A percentile compares a stretch with the other conserved stretches of the same genome.
phyloP scores from a whole-genome alignment of 2,113 vertebrate genomes.

The Chelonoidis abingdonii region DNA sequence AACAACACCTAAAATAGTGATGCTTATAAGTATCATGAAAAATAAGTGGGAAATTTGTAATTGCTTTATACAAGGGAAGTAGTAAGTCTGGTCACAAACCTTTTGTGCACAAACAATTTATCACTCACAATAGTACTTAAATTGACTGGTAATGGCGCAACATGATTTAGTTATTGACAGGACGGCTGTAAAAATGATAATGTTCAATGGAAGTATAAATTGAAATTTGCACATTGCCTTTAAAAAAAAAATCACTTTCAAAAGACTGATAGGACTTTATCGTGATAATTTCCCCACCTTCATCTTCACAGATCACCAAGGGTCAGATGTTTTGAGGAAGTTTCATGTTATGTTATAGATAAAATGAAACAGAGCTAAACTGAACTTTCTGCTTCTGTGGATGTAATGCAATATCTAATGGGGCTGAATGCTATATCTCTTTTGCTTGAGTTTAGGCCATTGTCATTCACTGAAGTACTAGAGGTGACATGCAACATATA shows the following conservation, averaged over 20 bases:
- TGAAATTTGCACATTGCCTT: neutral
- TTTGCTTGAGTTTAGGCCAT: neutral
- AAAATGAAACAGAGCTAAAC: neutral
- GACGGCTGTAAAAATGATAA: neutral
- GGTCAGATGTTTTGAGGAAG: neutral
- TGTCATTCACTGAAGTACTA: neutral
- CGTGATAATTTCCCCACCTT: neutral
- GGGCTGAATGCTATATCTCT: neutral
- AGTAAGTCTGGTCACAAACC: neutral
- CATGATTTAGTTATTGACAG: neutral
- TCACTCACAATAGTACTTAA: neutral
- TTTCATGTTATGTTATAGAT: neutral
- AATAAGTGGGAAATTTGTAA: neutral
- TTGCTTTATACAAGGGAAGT: neutral
- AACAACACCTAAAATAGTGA: neutral
- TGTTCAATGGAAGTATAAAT: neutral
- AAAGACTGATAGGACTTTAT: neutral
- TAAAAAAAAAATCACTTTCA: neutral
- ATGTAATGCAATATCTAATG: neutral
- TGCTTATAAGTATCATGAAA: neutral
- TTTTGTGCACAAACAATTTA: neutral
- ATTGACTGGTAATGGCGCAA: neutral
- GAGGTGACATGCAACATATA: neutral
- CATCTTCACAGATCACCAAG: neutral
- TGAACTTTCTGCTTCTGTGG: neutral